phyloP scores from a whole-genome alignment of 2,888 invertebrate species.

The Archips xylosteana region DNA sequence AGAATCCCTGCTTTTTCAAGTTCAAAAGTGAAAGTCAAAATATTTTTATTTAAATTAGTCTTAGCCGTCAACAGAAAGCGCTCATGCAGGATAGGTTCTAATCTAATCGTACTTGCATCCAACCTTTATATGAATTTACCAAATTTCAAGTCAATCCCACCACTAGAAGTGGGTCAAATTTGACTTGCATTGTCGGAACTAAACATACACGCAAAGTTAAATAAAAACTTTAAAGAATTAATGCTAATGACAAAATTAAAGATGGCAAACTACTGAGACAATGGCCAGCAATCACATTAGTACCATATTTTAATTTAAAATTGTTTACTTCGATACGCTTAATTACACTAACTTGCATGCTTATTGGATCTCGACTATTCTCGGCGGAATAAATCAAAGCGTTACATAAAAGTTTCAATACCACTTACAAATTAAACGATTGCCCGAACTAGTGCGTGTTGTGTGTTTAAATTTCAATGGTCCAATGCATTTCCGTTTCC shows the following conservation, averaged over 20 bases:
- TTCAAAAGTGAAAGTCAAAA: not conserved
- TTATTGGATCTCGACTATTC: slow-evolving; percentile 6
- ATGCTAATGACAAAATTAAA: no score
- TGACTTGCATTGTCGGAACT: no score
- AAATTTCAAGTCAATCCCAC: no score
- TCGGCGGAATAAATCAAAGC: slow-evolving; percentile 32
- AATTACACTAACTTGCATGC: slow-evolving; percentile 12
- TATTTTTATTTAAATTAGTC: not conserved
- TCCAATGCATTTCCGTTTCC: slow-evolving; percentile 36
- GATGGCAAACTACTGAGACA: no score
- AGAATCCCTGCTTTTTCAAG: not conserved
- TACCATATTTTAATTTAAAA: not conserved
- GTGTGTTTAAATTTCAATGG: slow-evolving; percentile 33
- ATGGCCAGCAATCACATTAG: no score
- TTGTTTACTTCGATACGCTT: not conserved
- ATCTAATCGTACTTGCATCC: no score
- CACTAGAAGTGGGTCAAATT: no score
- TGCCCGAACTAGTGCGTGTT: slow-evolving; percentile 22
- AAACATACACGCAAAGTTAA: no score
- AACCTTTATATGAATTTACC: no score
- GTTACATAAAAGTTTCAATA: slow-evolving; percentile 29
- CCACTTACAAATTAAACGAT: slow-evolving; percentile 13
- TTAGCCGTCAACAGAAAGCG: not conserved
- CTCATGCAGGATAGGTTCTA: not conserved
- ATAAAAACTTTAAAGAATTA: no score